Conservation (phyloP, 2,113 vertebrate genomes). For the Varanus komodoensis region DNA sequence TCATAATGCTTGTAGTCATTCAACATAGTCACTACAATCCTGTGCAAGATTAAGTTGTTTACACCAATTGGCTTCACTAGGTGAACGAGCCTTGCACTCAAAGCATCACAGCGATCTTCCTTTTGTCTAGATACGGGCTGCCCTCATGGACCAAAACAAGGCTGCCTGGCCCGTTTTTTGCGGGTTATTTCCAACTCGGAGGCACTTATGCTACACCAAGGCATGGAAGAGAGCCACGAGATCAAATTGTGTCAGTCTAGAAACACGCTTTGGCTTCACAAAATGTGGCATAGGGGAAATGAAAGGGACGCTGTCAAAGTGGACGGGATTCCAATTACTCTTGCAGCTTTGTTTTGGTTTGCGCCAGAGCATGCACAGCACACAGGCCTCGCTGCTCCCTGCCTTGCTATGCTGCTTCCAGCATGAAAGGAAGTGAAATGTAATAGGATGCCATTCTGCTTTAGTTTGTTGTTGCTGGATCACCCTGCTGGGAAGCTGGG, state of each 20-base stretch:
- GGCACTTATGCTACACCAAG: not conserved
- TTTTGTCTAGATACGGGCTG: slow-evolving; percentile 20
- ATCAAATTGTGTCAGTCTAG: slow-evolving; percentile 1
- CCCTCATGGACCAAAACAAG: slow-evolving; percentile 15
- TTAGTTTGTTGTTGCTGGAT: not conserved
- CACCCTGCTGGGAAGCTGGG: not conserved
- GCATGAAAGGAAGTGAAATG: not conserved
- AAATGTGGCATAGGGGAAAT: not conserved
- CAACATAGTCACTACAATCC: not conserved
- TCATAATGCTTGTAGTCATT: not conserved
- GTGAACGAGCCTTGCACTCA: slow-evolving; percentile 6
- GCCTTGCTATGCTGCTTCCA: not conserved
- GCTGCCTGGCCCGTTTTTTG: not conserved
- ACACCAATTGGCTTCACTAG: not conserved
- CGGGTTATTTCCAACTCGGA: not conserved
- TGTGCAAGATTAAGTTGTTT: slow-evolving; percentile 12
- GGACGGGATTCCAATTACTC: not conserved
- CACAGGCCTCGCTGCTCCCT: not conserved
- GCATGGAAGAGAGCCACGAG: not conserved
- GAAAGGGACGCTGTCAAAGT: not conserved
- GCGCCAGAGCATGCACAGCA: not conserved
- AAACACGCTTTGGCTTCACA: not conserved
- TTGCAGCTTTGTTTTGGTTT: slow-evolving; percentile 9
- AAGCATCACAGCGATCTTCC: not conserved
- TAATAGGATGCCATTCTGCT: not conserved